These are phyloP conservation scores for Chaunax sp. DNA, from an alignment of 2,797 vertebrate species.

Conservation along the genomic window DNA sequence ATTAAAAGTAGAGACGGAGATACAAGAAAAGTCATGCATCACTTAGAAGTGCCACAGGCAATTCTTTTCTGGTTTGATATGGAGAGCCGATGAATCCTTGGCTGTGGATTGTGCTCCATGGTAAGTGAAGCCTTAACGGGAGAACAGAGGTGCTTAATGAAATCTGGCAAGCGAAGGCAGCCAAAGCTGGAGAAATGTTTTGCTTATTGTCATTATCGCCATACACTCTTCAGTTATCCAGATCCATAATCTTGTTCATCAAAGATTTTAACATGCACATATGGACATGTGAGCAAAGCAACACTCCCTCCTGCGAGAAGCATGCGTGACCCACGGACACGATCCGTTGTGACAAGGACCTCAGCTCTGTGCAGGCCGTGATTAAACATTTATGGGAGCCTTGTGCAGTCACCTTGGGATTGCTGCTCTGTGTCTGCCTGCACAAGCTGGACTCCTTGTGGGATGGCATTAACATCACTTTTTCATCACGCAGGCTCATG, in stretches of 20 bases:
- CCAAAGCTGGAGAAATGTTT: constrained; percentile 23
- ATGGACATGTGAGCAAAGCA: constrained; percentile 11
- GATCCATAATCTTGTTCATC: constrained; percentile 4
- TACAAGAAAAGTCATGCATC: constrained; percentile 66
- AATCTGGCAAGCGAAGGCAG: constrained; percentile 42
- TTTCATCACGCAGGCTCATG: constrained; percentile 53
- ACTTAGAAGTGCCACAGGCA: constrained; percentile 69
- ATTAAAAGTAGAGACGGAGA: constrained; percentile 64
- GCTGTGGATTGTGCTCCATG: constrained; percentile 41
- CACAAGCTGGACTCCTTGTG: constrained; percentile 27
- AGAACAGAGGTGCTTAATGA: constrained; percentile 58
- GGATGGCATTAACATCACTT: constrained; percentile 64
- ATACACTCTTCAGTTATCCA: constrained; percentile 9
- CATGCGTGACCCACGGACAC: constrained; percentile 34
- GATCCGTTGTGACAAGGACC: constrained; percentile 49
- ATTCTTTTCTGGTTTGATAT: constrained; percentile 54
- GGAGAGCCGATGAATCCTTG: constrained; percentile 41
- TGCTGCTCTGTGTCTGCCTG: constrained; percentile 29
- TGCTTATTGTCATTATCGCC: constrained; percentile 20
- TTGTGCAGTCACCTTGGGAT: constrained; percentile 68
- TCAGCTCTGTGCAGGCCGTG: constrained; percentile 19
- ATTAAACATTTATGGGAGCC: constrained; percentile 73
- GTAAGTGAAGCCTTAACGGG: constrained; percentile 53
- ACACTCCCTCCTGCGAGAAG: constrained; percentile 10
- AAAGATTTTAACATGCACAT: constrained; percentile 14